These are phyloP conservation scores for Xenopus borealis DNA, from an alignment of 2,113 vertebrate genomes.

Conservation along the genomic window DNA sequence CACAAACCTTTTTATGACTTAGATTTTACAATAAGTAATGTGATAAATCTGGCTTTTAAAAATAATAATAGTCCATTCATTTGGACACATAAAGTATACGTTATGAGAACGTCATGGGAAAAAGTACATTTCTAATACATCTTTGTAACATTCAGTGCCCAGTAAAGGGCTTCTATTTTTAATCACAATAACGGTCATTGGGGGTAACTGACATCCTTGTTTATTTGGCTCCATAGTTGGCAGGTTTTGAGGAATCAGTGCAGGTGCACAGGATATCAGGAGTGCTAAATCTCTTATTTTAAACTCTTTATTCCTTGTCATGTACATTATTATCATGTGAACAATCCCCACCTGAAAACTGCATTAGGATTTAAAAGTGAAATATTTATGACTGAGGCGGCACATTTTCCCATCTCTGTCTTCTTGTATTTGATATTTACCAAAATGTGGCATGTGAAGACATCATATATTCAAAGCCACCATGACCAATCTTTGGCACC, in stretches of 20 bases:
- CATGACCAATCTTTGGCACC: too few relatives aligned
- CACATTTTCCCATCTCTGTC: too few relatives aligned
- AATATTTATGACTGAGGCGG: neutral
- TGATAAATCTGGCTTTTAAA: too few relatives aligned
- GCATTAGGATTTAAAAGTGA: neutral
- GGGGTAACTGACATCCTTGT: conserved; percentile 10
- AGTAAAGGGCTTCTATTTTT: neutral
- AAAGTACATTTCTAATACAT: neutral
- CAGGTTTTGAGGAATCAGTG: conserved; percentile 25
- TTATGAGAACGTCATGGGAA: conserved; percentile 3
- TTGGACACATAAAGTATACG: too few relatives aligned
- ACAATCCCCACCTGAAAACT: neutral
- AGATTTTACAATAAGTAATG: too few relatives aligned
- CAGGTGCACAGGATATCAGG: conserved; percentile 36
- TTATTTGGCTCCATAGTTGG: neutral
- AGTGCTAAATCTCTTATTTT: conserved; percentile 16
- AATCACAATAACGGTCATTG: conserved; percentile 41
- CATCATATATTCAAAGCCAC: too few relatives aligned
- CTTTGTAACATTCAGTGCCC: neutral
- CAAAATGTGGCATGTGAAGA: too few relatives aligned
- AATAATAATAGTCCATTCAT: too few relatives aligned
- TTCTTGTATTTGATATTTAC: too few relatives aligned
- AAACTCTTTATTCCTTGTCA: neutral
- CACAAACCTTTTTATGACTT: too few relatives aligned
- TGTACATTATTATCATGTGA: conserved; percentile 35